Evolutionary conservation across 2,113 vertebrate species (phyloP).

Genomic region (Willisornis vidua): DNA sequence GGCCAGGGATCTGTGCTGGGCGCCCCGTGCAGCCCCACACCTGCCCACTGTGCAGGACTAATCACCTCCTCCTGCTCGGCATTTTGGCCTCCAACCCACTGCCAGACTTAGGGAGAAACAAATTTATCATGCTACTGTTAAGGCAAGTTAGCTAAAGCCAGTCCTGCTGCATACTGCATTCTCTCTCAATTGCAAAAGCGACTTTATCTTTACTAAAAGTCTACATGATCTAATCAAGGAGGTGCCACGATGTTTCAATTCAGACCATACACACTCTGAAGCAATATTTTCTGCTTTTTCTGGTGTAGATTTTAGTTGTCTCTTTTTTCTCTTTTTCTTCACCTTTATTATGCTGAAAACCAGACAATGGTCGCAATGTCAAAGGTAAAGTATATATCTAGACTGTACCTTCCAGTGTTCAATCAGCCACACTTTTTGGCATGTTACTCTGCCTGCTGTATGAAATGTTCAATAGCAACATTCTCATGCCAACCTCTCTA

Average conservation of each 20-base stretch:
- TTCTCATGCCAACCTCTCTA: conserved; percentile 61
- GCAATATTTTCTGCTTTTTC: conserved; percentile 14
- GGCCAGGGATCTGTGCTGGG: too few species aligned
- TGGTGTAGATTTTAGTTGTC: conserved; percentile 72
- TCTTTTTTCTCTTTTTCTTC: conserved; percentile 74
- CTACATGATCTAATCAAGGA: background rate
- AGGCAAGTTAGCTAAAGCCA: background rate
- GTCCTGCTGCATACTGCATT: background rate
- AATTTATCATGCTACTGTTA: background rate
- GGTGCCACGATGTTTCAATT: background rate
- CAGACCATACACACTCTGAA: background rate
- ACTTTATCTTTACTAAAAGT: background rate
- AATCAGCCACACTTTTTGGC: conserved; percentile 68
- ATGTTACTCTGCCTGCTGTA: conserved; percentile 77
- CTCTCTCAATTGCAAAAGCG: background rate
- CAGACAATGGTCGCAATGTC: conserved; percentile 95
- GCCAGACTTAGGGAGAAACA: background rate
- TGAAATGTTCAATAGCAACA: conserved; percentile 74
- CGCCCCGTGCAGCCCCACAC: rapidly evolving
- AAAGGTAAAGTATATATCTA: conserved; percentile 89
- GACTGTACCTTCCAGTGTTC: conserved; percentile 44
- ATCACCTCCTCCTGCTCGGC: background rate
- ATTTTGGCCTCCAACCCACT: background rate
- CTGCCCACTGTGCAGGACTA: background rate
- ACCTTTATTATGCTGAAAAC: conserved; percentile 75